A percentile compares a stretch with the other conserved stretches of the same genome.
These are phyloP conservation scores for Holacanthella duospinosa DNA, from an alignment of 2,888 invertebrate genomes.

Conservation along the genomic window DNA sequence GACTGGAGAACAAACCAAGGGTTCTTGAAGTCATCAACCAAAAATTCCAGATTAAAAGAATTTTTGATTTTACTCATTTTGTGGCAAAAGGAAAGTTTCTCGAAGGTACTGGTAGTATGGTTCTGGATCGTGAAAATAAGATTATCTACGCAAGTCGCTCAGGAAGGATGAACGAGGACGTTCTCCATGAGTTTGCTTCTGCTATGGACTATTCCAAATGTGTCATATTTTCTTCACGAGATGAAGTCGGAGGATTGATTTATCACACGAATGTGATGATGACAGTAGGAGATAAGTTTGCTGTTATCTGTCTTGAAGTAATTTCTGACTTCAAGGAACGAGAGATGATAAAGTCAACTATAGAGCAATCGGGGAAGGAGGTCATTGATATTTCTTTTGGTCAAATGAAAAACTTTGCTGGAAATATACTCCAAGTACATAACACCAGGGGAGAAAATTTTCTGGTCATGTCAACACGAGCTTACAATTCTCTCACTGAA, in stretches of 20 bases:
- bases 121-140: conserved; percentile 23
- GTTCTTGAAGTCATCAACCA: conserved; percentile 9
- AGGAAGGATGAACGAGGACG: conserved; percentile 18
- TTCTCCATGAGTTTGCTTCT: conserved; percentile 20
- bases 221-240: conserved; percentile 19
- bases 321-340: conserved; percentile 16
- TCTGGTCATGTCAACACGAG: conserved; percentile 26
- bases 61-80: conserved; percentile 20
- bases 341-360: conserved; percentile 7
- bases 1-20: conserved; percentile 19
- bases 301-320: conserved; percentile 26
- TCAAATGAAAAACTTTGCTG: conserved; percentile 31
- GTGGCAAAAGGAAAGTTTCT: conserved; percentile 22
- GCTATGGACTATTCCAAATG: conserved; percentile 17
- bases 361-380: conserved; percentile 22
- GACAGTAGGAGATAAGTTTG: conserved; percentile 24
- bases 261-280: conserved; percentile 36
- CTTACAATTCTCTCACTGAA: conserved; percentile 18
- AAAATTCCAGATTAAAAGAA: conserved; percentile 12
- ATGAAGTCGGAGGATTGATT: conserved; percentile 17
- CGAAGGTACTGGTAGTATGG: conserved; percentile 34
- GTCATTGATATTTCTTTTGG: conserved; percentile 18
- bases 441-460: conserved; percentile 14
- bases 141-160: conserved; percentile 28
- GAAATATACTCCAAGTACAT: conserved; percentile 28